Evolutionary conservation across 2,888 invertebrate genomes (phyloP).

Genomic region (Smittia sp.): DNA sequence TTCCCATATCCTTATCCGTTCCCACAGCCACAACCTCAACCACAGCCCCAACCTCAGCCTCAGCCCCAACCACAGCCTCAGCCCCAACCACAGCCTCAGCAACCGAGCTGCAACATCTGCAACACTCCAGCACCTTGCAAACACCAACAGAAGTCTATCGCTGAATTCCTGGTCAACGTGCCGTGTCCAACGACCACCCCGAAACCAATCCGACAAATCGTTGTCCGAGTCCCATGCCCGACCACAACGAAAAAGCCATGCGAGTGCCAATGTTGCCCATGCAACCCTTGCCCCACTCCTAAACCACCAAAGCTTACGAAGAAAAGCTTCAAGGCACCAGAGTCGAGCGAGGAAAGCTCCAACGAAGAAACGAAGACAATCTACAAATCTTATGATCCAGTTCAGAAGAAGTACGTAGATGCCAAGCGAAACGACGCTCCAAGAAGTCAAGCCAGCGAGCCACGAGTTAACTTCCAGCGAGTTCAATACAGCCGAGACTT

Average conservation of each 20-base stretch:
- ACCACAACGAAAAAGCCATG: conserved; percentile 31
- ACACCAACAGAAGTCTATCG: conserved; percentile 2
- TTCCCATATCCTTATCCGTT: neutral
- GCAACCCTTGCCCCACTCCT: conserved; percentile 8
- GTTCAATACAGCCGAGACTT: neutral
- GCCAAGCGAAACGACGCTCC: neutral
- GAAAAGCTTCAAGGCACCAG: neutral
- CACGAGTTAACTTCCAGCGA: neutral
- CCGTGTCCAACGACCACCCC: conserved; percentile 27
- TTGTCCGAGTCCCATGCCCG: conserved; percentile 35
- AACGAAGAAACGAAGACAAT: neutral
- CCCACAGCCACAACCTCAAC: too few species aligned
- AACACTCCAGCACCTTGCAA: neutral
- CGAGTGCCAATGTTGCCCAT: conserved; percentile 25
- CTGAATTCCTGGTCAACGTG: conserved; percentile 23
- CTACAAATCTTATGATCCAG: conserved; percentile 11
- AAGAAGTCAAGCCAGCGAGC: neutral
- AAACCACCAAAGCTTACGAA: neutral
- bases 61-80: too few species aligned
- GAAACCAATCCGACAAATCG: neutral
- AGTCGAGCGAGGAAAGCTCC: neutral
- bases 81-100: too few species aligned
- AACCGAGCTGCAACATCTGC: neutral
- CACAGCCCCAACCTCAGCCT: too few species aligned
- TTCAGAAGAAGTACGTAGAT: neutral